These are phyloP conservation scores for Halcyon chelicuti DNA, from an alignment of 2,797 vertebrate genomes.

Conservation along the genomic window DNA sequence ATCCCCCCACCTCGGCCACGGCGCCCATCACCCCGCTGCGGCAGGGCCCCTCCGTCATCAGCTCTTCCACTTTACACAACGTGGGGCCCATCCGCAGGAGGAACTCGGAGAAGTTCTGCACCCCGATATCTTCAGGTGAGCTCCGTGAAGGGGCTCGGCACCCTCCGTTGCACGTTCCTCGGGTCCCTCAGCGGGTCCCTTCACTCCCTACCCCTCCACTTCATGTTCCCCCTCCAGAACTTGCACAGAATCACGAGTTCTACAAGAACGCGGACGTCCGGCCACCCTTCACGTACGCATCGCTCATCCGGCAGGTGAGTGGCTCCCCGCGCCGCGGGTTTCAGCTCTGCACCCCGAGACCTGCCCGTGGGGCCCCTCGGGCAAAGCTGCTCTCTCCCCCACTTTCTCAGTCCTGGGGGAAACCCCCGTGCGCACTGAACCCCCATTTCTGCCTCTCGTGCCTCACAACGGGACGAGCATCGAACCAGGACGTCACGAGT, in stretches of 20 bases:
- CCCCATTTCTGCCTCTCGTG: rapidly evolving
- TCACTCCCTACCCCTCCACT: rapidly evolving
- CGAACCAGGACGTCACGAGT: rapidly evolving
- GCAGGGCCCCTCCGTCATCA: constrained; percentile 95
- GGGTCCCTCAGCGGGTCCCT: rapidly evolving
- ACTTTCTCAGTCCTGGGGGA: not conserved
- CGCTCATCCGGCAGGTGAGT: constrained; percentile 97
- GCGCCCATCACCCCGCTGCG: constrained; percentile 94
- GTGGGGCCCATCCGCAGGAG: constrained; percentile 94
- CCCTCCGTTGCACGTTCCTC: rapidly evolving
- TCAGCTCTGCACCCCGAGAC: not conserved
- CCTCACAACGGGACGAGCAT: rapidly evolving
- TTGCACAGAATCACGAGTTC: constrained; percentile 99
- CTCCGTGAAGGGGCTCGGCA: rapidly evolving
- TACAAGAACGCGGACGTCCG: constrained; percentile 99
- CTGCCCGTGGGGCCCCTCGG: rapidly evolving
- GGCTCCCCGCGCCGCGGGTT: rapidly evolving
- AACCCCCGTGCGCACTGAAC: rapidly evolving
- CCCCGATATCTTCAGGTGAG: constrained; percentile 96
- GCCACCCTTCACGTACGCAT: constrained; percentile 98
- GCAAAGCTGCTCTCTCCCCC: not conserved
- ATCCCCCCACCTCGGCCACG: constrained; percentile 95
- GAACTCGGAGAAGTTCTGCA: constrained; percentile 98
- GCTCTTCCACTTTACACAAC: constrained; percentile 92
- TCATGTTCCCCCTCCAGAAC: constrained; percentile 80